Evolutionary conservation across 2,113 vertebrate genomes (phyloP).

Genomic region (Theristicus caerulescens): DNA sequence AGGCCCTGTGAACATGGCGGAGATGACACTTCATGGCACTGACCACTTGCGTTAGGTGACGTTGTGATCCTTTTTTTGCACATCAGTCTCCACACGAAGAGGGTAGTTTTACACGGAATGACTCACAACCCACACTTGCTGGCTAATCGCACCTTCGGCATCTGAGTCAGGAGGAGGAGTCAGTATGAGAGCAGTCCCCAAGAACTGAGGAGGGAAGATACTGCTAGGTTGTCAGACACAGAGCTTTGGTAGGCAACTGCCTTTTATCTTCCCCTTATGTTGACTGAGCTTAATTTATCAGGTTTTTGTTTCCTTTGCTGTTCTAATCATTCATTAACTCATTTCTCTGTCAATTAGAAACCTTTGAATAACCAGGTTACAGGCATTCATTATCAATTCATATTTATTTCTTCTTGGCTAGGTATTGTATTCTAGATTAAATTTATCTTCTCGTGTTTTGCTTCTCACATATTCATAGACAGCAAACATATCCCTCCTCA

Average conservation of each 20-base stretch:
- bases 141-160: neutral
- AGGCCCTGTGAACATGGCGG: neutral
- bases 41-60: neutral
- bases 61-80: neutral
- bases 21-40: neutral
- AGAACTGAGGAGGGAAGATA: neutral
- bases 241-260: neutral
- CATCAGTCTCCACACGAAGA: neutral
- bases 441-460: neutral
- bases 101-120: neutral
- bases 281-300: neutral
- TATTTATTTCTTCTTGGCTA: neutral
- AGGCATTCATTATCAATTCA: neutral
- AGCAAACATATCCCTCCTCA: neutral
- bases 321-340: neutral
- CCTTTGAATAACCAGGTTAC: neutral
- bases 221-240: neutral
- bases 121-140: neutral
- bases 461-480: neutral
- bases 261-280: neutral
- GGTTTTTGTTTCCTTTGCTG: neutral
- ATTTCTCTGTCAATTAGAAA: neutral
- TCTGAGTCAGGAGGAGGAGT: neutral
- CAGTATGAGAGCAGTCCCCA: neutral
- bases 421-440: neutral